Percentiles rank a stretch among this genome's conserved stretches.
phyloP scores from a whole-genome alignment of 2,113 vertebrate species.

The Zeus faber region DNA sequence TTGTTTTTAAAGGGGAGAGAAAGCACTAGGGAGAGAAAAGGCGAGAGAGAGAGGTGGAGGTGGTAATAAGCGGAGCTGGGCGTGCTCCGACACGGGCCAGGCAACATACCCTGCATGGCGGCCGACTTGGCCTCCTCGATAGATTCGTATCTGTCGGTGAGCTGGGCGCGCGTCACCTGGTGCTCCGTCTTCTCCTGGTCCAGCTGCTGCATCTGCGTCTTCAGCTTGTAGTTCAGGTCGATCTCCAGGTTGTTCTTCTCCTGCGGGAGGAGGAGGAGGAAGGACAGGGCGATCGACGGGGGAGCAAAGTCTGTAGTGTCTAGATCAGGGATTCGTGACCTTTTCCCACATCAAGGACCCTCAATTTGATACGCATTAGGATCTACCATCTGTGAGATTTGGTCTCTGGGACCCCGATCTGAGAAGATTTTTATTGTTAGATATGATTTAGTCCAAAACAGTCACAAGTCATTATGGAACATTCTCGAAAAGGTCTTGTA shows the following conservation, averaged over 20 bases:
- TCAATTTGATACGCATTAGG: too few species aligned
- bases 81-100: conserved; percentile 13
- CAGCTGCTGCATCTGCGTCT: conserved; percentile 90
- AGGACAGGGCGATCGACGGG: background rate
- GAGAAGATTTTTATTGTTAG: too few species aligned
- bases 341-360: too few species aligned
- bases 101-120: conserved; percentile 90
- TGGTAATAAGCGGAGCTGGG: background rate
- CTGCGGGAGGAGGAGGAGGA: conserved; percentile 56
- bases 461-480: too few species aligned
- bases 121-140: conserved; percentile 95
- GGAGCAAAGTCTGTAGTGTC: too few species aligned
- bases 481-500: too few species aligned
- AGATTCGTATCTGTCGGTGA: conserved; percentile 96
- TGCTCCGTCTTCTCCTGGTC: conserved; percentile 96
- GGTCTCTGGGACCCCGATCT: too few species aligned
- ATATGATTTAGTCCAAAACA: too few species aligned
- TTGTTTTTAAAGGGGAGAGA: too few species aligned
- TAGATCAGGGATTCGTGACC: too few species aligned
- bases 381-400: too few species aligned
- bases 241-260: conserved; percentile 98
- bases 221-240: conserved; percentile 96
- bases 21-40: background rate
- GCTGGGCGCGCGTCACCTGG: conserved; percentile 87
- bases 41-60: background rate